Percentiles rank a stretch among this genome's conserved stretches.
These are phyloP conservation scores for Doryteuthis pealeii DNA, from an alignment of 1,140 invertebrate genomes.

Conservation along the genomic window DNA sequence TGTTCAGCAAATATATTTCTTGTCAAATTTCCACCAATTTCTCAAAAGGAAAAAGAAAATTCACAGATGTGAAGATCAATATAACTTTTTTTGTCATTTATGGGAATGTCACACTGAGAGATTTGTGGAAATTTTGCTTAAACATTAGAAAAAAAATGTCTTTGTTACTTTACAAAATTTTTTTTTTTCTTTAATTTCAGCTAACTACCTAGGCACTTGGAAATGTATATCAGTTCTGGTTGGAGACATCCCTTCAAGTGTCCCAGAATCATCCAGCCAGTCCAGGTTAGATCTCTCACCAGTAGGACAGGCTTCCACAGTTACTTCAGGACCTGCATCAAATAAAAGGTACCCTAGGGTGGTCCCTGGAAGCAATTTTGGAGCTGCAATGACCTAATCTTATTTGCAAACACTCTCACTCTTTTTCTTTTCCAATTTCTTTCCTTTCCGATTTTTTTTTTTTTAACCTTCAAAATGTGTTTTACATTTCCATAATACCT, in stretches of 20 bases:
- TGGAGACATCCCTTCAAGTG: conserved; percentile 64
- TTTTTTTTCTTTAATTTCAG: conserved; percentile 61
- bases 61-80: no score
- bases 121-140: no score
- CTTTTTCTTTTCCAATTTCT: no score
- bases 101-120: no score
- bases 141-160: no score
- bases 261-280: not conserved
- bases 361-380: conserved; percentile 16
- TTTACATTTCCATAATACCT: no score
- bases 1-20: no score
- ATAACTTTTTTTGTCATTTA: no score
- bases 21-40: no score
- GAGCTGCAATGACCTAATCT: not conserved
- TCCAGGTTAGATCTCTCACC: not conserved
- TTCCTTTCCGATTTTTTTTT: no score
- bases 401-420: not conserved
- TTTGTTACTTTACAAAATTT: not conserved
- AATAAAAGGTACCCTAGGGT: conserved; percentile 33
- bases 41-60: no score
- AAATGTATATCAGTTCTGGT: conserved; percentile 81
- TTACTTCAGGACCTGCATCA: conserved; percentile 15
- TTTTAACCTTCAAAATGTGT: no score
- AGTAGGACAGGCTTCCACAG: not conserved
- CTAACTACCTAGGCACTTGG: conserved; percentile 87